These are phyloP conservation scores for Papilio machaon DNA, from an alignment of 1,140 invertebrate genomes.

Conservation along the genomic window DNA sequence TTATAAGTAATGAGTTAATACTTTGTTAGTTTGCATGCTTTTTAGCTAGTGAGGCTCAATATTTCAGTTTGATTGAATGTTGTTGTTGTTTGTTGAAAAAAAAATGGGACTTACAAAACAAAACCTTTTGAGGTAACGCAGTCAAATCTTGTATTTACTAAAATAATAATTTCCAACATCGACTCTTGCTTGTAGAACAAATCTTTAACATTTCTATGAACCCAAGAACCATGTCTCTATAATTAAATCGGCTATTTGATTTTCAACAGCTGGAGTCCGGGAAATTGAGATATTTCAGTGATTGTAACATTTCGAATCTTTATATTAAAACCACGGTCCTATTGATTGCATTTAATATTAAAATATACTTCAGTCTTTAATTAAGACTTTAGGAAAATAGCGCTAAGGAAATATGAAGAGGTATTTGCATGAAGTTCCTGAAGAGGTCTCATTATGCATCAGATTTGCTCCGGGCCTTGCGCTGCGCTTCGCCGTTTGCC, in stretches of 20 bases:
- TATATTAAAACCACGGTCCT: not conserved
- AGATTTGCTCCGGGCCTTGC: not conserved
- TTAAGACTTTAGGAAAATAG: not conserved
- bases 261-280: not conserved
- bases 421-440: not conserved
- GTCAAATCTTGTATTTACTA: not conserved
- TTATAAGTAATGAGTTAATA: not conserved
- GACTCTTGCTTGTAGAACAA: too few species aligned
- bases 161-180: too few species aligned
- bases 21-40: too few species aligned
- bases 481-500: not conserved
- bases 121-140: not conserved
- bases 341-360: not conserved
- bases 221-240: too few species aligned
- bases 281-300: not conserved
- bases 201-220: too few species aligned
- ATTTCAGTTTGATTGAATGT: too few species aligned
- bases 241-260: not conserved
- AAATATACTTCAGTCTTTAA: not conserved
- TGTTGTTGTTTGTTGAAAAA: too few species aligned
- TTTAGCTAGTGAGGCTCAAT: too few species aligned
- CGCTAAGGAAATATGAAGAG: conserved; percentile 1
- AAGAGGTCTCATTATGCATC: conserved; percentile 3
- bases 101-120: too few species aligned
- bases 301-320: not conserved